Base-by-base conservation (phyloP, 1,140 invertebrate species). In the Drosophila bipectinata region DNA sequence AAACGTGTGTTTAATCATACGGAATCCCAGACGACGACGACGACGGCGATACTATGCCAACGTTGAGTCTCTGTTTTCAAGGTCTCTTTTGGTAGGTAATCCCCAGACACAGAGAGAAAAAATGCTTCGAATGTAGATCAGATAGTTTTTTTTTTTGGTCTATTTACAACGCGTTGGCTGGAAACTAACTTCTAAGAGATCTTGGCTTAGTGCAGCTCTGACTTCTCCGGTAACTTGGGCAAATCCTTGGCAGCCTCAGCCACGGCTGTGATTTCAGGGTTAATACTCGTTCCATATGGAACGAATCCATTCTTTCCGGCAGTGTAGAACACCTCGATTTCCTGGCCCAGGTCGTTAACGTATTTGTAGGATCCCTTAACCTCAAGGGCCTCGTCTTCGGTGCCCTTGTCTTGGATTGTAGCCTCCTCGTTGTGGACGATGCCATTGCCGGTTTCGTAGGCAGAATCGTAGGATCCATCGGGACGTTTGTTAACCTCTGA, bases 281-380 rank as follows among this genome's bases (percentile, higher is more conserved):
- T 72, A 7, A 91, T 90, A 0, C 63, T 76, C 0, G 52, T 30
- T 4, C 90, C 77, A 3, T 64, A 59, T 1, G 90, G 90, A 4
- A 91, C 88, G 30, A 90, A 91, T 30, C 90, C 90, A 45, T 91
- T 91, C 21, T 71, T 62, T 45, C 87, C 90, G 4, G 90, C 90
- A 1, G 90, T 91, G 34, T 91, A 91, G 62, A 68, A 72, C 3
- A 91, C 90, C 56, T 77, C 73, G 1, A 91, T 85, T 8, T 74
- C 66, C 7, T 90, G 48, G 24, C 85, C 90, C 0, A 58, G 15
- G 0, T 71, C 76, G 18, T 91, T 79, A 32, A 77, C 49, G 53
- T 91, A 91, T 49, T 60, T 89, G 61, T 91, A 91, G 54, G 76
- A 85, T 4, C 90, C 90, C 26, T 69, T 69, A 1, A 91, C 52